These are phyloP conservation scores for Rhopalosiphum padi DNA, from an alignment of 1,140 invertebrate genomes.

Conservation along the genomic window DNA sequence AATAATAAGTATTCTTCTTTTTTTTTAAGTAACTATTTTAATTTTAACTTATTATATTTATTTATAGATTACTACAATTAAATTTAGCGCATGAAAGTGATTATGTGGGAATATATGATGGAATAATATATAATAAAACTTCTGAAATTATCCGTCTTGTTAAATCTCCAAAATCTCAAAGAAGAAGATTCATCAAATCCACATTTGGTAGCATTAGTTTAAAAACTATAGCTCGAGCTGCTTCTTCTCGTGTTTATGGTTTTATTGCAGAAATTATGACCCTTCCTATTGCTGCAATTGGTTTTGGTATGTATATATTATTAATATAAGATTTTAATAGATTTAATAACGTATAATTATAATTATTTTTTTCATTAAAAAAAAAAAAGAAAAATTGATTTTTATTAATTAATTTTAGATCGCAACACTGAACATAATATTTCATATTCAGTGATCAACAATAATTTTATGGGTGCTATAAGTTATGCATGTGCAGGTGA, in stretches of 20 bases:
- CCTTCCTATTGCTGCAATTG: conserved; percentile 88
- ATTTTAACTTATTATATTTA: background rate
- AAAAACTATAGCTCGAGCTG: conserved; percentile 87
- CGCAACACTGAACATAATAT: conserved; percentile 92
- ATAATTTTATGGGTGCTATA: conserved; percentile 89
- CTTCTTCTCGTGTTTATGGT: conserved; percentile 89
- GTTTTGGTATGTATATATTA: conserved; percentile 75
- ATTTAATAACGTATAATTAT: too few species aligned
- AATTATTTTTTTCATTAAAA: background rate
- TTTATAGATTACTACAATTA: conserved; percentile 81
- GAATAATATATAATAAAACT: conserved; percentile 88
- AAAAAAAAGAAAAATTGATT: background rate
- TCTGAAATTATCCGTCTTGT: conserved; percentile 65
- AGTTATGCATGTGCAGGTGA: conserved; percentile 91
- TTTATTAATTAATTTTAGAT: conserved; percentile 70
- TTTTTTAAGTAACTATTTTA: background rate
- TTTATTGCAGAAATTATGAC: conserved; percentile 98
- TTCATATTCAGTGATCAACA: conserved; percentile 80
- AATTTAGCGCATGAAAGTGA: conserved; percentile 95
- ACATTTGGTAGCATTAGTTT: conserved; percentile 84
- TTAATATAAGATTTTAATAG: background rate
- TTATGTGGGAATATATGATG: conserved; percentile 87
- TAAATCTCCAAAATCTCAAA: conserved; percentile 76
- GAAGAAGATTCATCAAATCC: conserved; percentile 76
- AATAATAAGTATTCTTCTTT: background rate